A percentile compares a stretch with the other conserved stretches of the same genome.
Conservation (phyloP, 2,888 invertebrate species). For the Petrophora chlorosata region DNA sequence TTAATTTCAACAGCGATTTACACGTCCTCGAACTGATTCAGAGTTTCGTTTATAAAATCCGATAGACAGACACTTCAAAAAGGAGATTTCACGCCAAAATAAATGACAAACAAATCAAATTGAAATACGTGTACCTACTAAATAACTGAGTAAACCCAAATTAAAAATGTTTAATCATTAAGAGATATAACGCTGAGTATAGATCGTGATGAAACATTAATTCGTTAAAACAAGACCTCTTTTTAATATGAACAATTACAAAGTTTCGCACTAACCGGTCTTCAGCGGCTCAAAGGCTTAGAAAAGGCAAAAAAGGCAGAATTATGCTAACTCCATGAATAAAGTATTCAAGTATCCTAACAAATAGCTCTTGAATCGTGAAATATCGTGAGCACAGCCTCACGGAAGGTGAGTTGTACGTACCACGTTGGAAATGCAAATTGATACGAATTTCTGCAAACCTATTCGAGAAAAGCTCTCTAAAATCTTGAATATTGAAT, state of each 20-base stretch:
- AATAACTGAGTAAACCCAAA: too few species aligned
- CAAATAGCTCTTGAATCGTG: slow-evolving; percentile 23
- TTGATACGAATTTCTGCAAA: slow-evolving; percentile 18
- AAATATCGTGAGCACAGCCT: slow-evolving; percentile 19
- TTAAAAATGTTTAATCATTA: too few species aligned
- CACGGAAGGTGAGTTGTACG: slow-evolving; percentile 17
- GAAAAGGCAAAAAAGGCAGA: slow-evolving; percentile 26
- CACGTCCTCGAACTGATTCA: slow-evolving; percentile 18
- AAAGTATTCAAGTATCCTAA: slow-evolving; percentile 46
- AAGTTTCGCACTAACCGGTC: slow-evolving; percentile 1
- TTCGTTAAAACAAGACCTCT: too few species aligned
- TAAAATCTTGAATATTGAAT: slow-evolving; percentile 15
- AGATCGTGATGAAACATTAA: too few species aligned
- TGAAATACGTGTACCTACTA: too few species aligned
- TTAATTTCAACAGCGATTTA: slow-evolving; percentile 40
- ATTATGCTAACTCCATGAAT: slow-evolving; percentile 43
- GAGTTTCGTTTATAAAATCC: slow-evolving; percentile 23
- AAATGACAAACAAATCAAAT: too few species aligned
- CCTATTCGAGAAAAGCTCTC: slow-evolving; percentile 8
- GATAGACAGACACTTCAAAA: neutral
- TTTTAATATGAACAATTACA: slow-evolving; percentile 7
- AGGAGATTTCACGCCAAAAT: neutral
- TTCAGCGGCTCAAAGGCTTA: slow-evolving; percentile 36
- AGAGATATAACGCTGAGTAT: too few species aligned
- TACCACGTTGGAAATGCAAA: slow-evolving; percentile 20